A percentile compares a stretch with the other conserved stretches of the same genome.
Conservation (phyloP, 2,113 vertebrate genomes). For the Tragelaphus buxtoni region DNA sequence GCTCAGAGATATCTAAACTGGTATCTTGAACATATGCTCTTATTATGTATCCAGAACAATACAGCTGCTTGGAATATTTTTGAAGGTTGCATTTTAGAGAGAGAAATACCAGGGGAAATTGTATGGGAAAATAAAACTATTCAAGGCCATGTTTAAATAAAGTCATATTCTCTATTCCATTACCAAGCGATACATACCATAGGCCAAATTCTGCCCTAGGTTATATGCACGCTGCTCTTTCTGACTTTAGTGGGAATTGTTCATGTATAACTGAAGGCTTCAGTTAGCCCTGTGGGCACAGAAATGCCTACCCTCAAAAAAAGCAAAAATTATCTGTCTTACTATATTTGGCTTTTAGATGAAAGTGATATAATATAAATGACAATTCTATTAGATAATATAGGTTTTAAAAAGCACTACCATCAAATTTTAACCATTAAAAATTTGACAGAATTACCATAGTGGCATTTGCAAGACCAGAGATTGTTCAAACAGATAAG, state of each 20-base stretch:
- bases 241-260: neutral
- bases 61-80: neutral
- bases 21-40: neutral
- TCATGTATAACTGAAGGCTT: slow-evolving; percentile 27
- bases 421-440: slow-evolving; percentile 8
- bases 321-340: slow-evolving; percentile 47
- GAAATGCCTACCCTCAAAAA: slow-evolving; percentile 6
- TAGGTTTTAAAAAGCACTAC: neutral
- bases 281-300: slow-evolving; percentile 45
- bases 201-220: slow-evolving; percentile 41
- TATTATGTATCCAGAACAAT: neutral
- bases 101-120: slow-evolving; percentile 29
- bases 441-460: slow-evolving; percentile 38
- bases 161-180: slow-evolving; percentile 33
- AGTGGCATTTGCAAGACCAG: slow-evolving; percentile 42
- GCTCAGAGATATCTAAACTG: neutral
- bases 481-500: slow-evolving; percentile 9
- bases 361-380: slow-evolving; percentile 39
- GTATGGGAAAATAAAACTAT: slow-evolving; percentile 46
- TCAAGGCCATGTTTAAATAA: slow-evolving; percentile 46
- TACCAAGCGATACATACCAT: slow-evolving; percentile 26
- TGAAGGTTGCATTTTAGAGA: neutral
- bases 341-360: slow-evolving; percentile 46
- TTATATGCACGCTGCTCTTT: neutral
- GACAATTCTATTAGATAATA: slow-evolving; percentile 45